Percentiles rank a stretch among this genome's conserved stretches.
Conservation (phyloP, 1,140 invertebrate species). For the Pogonomyrmex barbatus region DNA sequence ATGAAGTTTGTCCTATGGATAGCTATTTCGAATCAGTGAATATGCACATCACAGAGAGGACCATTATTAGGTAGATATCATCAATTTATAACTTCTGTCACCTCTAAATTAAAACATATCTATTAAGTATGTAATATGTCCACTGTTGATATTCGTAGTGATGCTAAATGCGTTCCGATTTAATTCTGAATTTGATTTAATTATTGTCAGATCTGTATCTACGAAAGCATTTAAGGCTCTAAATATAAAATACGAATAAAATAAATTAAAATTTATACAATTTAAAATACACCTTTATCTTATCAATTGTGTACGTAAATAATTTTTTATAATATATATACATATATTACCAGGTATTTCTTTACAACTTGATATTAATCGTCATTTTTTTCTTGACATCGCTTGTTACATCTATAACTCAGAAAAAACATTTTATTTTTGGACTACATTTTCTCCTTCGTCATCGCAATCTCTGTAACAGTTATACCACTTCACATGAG, state of each 20-base stretch:
- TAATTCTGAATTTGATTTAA: background rate
- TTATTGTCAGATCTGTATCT: background rate
- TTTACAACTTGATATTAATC: background rate
- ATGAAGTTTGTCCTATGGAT: background rate
- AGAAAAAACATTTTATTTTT: background rate
- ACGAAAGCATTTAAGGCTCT: background rate
- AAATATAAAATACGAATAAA: background rate
- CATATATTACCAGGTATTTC: background rate
- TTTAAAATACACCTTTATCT: background rate
- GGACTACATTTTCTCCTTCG: background rate
- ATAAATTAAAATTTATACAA: background rate
- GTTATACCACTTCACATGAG: conserved; percentile 26
- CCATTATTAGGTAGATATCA: background rate
- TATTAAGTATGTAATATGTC: background rate
- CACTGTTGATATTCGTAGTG: background rate
- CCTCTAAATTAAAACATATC: background rate
- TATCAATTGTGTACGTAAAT: background rate
- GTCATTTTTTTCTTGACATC: conserved; percentile 1
- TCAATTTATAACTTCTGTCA: background rate
- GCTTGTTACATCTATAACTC: background rate
- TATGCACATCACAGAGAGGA: background rate
- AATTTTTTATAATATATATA: background rate
- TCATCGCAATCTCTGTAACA: background rate
- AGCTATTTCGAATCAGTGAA: background rate
- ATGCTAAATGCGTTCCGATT: background rate